Evolutionary conservation across 2,797 vertebrate species (phyloP), one percentile per base, ranked within the genome.

Genomic region (Heterohyrax brucei): DNA sequence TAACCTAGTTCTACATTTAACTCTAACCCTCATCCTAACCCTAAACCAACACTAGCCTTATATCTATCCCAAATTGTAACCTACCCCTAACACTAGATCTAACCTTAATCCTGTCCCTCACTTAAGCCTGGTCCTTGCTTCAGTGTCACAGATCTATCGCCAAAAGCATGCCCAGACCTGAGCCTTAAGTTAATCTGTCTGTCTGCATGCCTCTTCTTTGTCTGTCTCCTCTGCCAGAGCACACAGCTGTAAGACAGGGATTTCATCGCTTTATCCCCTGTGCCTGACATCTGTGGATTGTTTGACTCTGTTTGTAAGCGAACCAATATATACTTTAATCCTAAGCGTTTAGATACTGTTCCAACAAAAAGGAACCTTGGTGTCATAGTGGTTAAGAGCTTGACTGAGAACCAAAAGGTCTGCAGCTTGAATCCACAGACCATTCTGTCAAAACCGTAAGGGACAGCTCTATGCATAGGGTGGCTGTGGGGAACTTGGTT

Each of bases 321-420:
- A 89, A 70, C 68, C 87, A 92, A 59, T 68, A 46, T 24, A 77
- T 75, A 61, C 79, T 77, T 48, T 64, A 83, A 26, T 77, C 76
- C 26, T 64, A 83, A 26, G 64, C n/a, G 76, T 94, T 88, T 26
- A 94, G 39, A 22, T 59, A 33, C 68, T 59, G 0, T 59, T 18
- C 30, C 44, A 59, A 28, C 70, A 93, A 87, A 94, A 93, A 56
- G 53, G 53, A 56, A 16, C 53, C 4, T 3, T 56, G 53, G 53
- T 56, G 53, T 10, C 13, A 12, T 16, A 56, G 53, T 56, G 53
- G 12, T 56, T 56, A 56, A 56, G 53, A 56, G 53, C 53, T 56
- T 12, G 53, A 13, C 50, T 50, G 53, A 10, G 12, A 56, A 56
- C 53, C 53, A 56, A 56, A 56, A 56, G 53, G 53, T 56, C 16